Evolutionary conservation across 2,888 invertebrate genomes (phyloP).

Genomic region (Hypomecis atomaria): DNA sequence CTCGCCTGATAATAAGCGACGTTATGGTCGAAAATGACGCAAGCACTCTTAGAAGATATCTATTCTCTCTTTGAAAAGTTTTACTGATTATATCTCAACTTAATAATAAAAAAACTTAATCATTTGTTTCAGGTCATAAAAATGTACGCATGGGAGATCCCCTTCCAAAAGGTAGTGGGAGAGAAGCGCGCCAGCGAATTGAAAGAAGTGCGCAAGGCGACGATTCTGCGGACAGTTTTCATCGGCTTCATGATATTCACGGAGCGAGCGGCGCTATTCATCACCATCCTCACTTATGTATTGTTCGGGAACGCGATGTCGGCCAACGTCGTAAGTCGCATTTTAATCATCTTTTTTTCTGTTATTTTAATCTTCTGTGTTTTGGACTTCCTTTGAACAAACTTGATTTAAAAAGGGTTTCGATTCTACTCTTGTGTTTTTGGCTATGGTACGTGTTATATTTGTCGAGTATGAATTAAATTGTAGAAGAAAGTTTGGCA

Average conservation of each 20-base stretch:
- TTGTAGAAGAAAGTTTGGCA: too few species aligned
- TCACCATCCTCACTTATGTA: conserved; percentile 89
- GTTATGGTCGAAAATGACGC: too few species aligned
- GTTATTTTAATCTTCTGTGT: too few species aligned
- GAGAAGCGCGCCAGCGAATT: conserved; percentile 86
- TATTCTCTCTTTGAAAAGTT: neutral
- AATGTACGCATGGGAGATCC: conserved; percentile 98
- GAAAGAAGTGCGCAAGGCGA: conserved; percentile 85
- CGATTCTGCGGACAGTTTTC: conserved; percentile 87
- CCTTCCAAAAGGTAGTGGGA: conserved; percentile 92
- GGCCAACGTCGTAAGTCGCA: conserved; percentile 86
- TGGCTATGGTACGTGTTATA: too few species aligned
- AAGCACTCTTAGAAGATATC: too few species aligned
- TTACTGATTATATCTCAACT: neutral
- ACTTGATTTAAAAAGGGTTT: too few species aligned
- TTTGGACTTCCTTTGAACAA: too few species aligned
- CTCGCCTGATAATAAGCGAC: too few species aligned
- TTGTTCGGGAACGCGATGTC: conserved; percentile 87
- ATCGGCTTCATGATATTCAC: conserved; percentile 92
- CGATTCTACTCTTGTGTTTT: too few species aligned
- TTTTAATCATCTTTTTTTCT: neutral
- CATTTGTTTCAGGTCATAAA: conserved; percentile 89
- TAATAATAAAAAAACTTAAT: conserved; percentile 52
- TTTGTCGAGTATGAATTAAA: too few species aligned
- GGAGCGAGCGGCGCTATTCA: conserved; percentile 90